A percentile compares a stretch with the other conserved stretches of the same genome.
These are phyloP conservation scores for Camptogramma bilineatum DNA, from an alignment of 2,888 invertebrate genomes.

Conservation along the genomic window DNA sequence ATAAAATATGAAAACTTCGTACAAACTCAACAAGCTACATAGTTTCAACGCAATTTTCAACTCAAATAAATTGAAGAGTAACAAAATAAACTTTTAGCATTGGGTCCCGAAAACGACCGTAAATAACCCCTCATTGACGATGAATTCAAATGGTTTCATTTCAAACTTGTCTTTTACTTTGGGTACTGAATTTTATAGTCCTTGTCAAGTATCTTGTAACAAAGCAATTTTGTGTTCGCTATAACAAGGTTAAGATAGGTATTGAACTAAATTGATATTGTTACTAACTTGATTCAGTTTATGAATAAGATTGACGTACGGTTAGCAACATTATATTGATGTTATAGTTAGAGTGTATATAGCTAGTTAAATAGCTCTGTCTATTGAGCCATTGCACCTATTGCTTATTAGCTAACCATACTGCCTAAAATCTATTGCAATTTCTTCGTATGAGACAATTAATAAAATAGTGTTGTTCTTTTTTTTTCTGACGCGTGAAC, in stretches of 20 bases:
- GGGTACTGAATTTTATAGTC: slow-evolving; percentile 17
- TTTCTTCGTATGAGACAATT: too few relatives aligned
- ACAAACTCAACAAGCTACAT: slow-evolving; percentile 11
- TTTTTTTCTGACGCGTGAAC: too few relatives aligned
- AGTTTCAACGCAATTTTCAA: slow-evolving; percentile 14
- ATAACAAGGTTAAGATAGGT: neutral
- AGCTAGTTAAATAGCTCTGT: too few relatives aligned
- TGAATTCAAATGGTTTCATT: slow-evolving; percentile 33
- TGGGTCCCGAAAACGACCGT: slow-evolving; percentile 29
- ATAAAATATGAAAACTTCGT: neutral
- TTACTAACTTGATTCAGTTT: neutral
- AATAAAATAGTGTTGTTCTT: too few relatives aligned
- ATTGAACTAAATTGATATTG: neutral
- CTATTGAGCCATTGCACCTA: too few relatives aligned
- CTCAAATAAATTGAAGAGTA: slow-evolving; percentile 23
- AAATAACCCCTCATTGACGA: slow-evolving; percentile 22
- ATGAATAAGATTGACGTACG: too few relatives aligned
- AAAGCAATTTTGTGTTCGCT: neutral
- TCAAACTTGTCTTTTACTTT: slow-evolving; percentile 24
- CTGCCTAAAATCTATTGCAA: too few relatives aligned
- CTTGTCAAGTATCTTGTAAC: slow-evolving; percentile 19
- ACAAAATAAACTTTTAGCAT: slow-evolving; percentile 20
- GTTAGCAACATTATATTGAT: too few relatives aligned
- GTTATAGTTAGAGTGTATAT: too few relatives aligned
- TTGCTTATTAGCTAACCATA: too few relatives aligned